Evolutionary conservation across 2,888 invertebrate species (phyloP).

Genomic region (Nomada fabriciana): DNA sequence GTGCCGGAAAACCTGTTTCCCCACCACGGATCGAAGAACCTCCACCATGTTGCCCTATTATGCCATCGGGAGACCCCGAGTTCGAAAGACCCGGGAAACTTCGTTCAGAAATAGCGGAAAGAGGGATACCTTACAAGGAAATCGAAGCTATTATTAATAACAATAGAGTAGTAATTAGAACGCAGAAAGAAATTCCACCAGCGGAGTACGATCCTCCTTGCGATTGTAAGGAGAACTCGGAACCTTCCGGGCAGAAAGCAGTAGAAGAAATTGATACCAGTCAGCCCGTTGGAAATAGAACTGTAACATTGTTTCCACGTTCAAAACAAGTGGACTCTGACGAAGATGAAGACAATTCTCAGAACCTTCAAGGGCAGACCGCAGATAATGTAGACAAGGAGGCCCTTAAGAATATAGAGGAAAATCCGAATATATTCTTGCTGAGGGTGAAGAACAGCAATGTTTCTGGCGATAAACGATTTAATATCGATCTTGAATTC

Average conservation of each 20-base stretch:
- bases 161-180: slow-evolving; percentile 65
- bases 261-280: neutral
- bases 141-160: slow-evolving; percentile 79
- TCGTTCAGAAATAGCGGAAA: slow-evolving; percentile 74
- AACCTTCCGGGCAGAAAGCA: neutral
- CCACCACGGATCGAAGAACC: neutral
- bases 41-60: slow-evolving; percentile 18
- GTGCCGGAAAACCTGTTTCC: neutral
- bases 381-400: no score
- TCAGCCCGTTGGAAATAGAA: neutral
- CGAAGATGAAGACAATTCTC: rapidly evolving
- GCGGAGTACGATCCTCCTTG: slow-evolving; percentile 75
- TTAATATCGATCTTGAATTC: slow-evolving; percentile 78
- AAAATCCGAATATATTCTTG: slow-evolving; percentile 81
- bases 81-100: neutral
- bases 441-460: slow-evolving; percentile 75
- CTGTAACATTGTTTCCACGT: slow-evolving; percentile 38
- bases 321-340: neutral
- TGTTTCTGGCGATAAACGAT: slow-evolving; percentile 66
- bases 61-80: neutral
- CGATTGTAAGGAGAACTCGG: slow-evolving; percentile 70
- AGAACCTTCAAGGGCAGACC: no score
- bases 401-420: slow-evolving; percentile 50
- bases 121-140: slow-evolving; percentile 78
- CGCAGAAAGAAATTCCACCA: slow-evolving; percentile 44